Evolutionary conservation across 2,888 invertebrate species (phyloP), one percentile per base, ranked within the genome.

Genomic region (Macrosiphum euphorbiae): DNA sequence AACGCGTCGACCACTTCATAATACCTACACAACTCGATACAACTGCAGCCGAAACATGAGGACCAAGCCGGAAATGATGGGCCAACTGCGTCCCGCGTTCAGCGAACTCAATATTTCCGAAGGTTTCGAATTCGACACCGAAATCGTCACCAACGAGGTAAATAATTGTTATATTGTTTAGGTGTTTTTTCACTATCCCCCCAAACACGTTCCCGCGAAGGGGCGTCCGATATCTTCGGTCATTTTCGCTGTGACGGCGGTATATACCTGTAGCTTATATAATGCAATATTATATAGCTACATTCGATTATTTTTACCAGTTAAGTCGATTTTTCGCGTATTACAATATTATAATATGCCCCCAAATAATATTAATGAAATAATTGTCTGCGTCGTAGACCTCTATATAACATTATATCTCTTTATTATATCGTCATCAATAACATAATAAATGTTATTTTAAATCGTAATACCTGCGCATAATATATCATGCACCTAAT

Each of bases 51-150:
- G 7, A 0, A 90, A 88, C 89, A 95, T 95, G 95, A 94, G 95
- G 91, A 95, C 95, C 84, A 95, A 95, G 94, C 90, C 93, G 58
- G 95, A 95, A 94, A 94, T 95, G 67, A 94, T 94, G 94, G 94
- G 94, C 89, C 94, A 95, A 84, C 94, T 95, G 35, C 94, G 94
- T 47, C 94, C 95, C 50, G 94, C 94, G 52, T 94, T 94, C 55
- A 92, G 94, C 47, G 95, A 95, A 35, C 78, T 95, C 28, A 93
- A 94, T 67, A 92, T 95, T 10, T 94, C 94, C 24, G 94, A 95
- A 86, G 94, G 94, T 67, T 94, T 94, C 61, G 94, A 94, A 85
- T 94, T 94, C 86, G 94, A 94, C 90, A 94, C 94, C 24, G 94
- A 94, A 90, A 86, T 67, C 11, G 94, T 94, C 86, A 94, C 94